phyloP scores from a whole-genome alignment of 1,140 invertebrate genomes.

The Neuroterus valhalla region DNA sequence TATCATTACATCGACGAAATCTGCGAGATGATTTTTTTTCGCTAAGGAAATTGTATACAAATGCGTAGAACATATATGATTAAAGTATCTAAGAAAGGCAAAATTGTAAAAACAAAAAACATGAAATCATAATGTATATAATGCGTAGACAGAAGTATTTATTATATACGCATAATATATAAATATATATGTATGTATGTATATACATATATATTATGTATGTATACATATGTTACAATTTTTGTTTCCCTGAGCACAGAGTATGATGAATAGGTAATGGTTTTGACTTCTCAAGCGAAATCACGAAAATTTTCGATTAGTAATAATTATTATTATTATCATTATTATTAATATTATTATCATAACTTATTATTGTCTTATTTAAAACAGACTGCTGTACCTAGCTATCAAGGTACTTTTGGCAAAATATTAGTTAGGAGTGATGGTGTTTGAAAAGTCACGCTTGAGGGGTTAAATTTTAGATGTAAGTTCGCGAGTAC shows the following conservation, averaged over 20 bases:
- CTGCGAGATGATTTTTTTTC: constrained; percentile 20
- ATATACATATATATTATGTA: not conserved
- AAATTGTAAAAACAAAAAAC: constrained; percentile 24
- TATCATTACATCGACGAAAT: constrained; percentile 7
- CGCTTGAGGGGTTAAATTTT: constrained; percentile 27
- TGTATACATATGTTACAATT: constrained; percentile 14
- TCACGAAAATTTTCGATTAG: not conserved
- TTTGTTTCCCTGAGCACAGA: constrained; percentile 19
- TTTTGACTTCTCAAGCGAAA: constrained; percentile 15
- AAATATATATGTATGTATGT: not conserved
- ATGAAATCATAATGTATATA: constrained; percentile 27
- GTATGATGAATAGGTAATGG: not conserved
- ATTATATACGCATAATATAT: not conserved
- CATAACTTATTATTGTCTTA: not conserved
- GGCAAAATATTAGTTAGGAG: not conserved
- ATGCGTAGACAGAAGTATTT: constrained; percentile 20
- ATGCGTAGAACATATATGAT: constrained; percentile 12
- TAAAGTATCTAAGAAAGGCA: constrained; percentile 9
- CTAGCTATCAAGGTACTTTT: constrained; percentile 14
- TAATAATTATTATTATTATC: not conserved
- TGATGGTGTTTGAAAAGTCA: constrained; percentile 7
- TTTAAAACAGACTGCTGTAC: not conserved
- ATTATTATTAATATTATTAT: not conserved
- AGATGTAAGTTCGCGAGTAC: constrained; percentile 23
- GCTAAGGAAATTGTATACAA: constrained; percentile 15